A percentile compares a stretch with the other conserved stretches of the same genome.
phyloP scores from a whole-genome alignment of 2,888 invertebrate genomes.

The Belgica antarctica region DNA sequence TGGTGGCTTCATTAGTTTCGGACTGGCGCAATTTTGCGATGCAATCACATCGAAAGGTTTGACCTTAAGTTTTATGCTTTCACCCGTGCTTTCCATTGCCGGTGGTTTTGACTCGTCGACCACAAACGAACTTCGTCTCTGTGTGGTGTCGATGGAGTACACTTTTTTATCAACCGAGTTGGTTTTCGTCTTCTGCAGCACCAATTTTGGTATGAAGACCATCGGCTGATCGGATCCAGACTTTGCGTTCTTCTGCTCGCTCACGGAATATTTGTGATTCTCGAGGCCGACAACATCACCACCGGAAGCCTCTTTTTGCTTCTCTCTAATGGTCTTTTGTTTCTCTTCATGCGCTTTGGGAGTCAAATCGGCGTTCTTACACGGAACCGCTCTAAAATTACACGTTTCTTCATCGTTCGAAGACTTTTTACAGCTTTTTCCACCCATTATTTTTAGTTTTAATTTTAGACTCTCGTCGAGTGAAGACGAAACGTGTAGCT shows the following conservation, averaged over 20 bases:
- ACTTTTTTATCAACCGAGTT: background rate
- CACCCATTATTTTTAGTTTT: constrained; percentile 58
- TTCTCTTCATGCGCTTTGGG: constrained; percentile 29
- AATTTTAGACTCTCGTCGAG: constrained; percentile 57
- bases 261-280: constrained; percentile 39
- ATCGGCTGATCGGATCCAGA: constrained; percentile 38
- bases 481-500: constrained; percentile 59
- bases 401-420: constrained; percentile 31
- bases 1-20: constrained; percentile 38
- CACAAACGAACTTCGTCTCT: constrained; percentile 32
- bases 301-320: background rate
- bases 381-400: constrained; percentile 27
- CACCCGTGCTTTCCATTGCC: constrained; percentile 24
- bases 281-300: constrained; percentile 8
- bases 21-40: background rate
- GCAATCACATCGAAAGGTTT: constrained; percentile 34
- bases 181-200: constrained; percentile 26
- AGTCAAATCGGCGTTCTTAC: constrained; percentile 25
- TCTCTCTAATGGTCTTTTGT: constrained; percentile 32
- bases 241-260: constrained; percentile 33
- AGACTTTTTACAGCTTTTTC: constrained; percentile 53
- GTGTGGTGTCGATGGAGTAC: background rate
- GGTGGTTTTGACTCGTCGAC: constrained; percentile 1
- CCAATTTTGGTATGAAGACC: constrained; percentile 42
- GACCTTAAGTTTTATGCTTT: constrained; percentile 43